Percentiles rank a stretch among this genome's conserved stretches.
These are phyloP conservation scores for Carollia perspicillata DNA, from an alignment of 2,113 vertebrate species.

Conservation along the genomic window DNA sequence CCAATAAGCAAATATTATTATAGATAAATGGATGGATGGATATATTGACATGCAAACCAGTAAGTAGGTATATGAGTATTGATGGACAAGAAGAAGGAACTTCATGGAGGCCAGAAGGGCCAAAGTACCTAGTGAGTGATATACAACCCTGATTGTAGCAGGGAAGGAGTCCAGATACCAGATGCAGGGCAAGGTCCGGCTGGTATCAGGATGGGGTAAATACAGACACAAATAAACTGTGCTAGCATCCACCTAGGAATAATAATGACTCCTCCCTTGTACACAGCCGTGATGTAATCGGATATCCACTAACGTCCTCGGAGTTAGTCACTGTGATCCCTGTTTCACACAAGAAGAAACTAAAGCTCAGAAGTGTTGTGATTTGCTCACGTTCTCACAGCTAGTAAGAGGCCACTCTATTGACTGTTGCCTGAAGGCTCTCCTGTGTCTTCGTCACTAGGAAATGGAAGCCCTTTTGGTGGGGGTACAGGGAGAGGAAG, in stretches of 20 bases:
- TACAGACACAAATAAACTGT: neutral
- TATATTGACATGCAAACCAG: neutral
- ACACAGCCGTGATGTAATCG: neutral
- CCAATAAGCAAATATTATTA: neutral
- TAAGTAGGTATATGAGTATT: neutral
- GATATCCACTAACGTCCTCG: neutral
- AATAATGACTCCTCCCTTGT: neutral
- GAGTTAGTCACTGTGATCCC: neutral
- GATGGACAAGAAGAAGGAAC: constrained; percentile 1
- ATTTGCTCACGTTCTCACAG: neutral
- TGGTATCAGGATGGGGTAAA: neutral
- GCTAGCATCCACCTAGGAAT: neutral
- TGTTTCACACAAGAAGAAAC: neutral
- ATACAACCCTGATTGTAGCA: neutral
- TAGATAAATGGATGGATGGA: neutral
- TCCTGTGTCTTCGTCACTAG: constrained; percentile 6
- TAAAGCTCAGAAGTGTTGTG: neutral
- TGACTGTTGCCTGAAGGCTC: neutral
- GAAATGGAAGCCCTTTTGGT: neutral
- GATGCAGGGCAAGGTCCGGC: neutral
- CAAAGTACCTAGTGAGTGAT: neutral
- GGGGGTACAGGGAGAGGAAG: neutral
- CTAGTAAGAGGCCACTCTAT: neutral
- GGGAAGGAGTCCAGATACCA: neutral
- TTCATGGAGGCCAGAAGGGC: neutral